Base-by-base conservation (phyloP, 2,113 vertebrate genomes). In the Cepphus grylle region DNA sequence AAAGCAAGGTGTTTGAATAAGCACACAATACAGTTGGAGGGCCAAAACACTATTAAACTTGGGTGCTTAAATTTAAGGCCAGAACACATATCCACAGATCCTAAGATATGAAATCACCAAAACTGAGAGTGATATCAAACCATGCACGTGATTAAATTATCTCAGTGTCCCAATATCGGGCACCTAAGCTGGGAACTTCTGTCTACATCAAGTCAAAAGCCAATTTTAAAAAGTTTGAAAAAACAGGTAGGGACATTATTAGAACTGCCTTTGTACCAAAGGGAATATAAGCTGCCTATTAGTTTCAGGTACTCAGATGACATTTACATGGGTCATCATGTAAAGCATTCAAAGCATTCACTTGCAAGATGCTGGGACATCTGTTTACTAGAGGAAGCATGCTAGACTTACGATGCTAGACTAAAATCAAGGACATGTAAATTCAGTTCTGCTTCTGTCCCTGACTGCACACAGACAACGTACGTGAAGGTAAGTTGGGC, bases 131-230 rank as follows among this genome's bases (percentile, higher is more conserved):
- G 58, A 81, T 26, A 84, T 22, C 25, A 58, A 81, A 87, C 50
- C 14, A 66, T 0, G 3, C 7, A 50, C 15, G 29, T 21, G 29
- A 81, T 32, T 15, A 79, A 79, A 76, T 49, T 9, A 62, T 15
- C 26, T 32, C 5, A 0, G 10, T 3, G 4, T 76, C 18, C 32
- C 58, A 71, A 0, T 40, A 72, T 8, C 3, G 2, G 40, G 62
- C 15, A 89, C 2, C 32, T 55, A 43, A 63, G 16, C 53, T 34
- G 13, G 11, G 17, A 86, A 72, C 38, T 55, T 78, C 20, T 43
- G 22, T 27, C 74, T 58, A 38, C 19, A 29, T 22, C 50, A 66
- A 92, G 34, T n/a, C 45, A 85, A 85, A 90, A 73, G 17, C 22
- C 63, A 58, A 36, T 14, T 58, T 63, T n/a, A 20, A 34, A 12